Percentiles rank a stretch among this genome's conserved stretches.
Conservation (phyloP, 2,113 vertebrate species). For the Pristiophorus japonicus region DNA sequence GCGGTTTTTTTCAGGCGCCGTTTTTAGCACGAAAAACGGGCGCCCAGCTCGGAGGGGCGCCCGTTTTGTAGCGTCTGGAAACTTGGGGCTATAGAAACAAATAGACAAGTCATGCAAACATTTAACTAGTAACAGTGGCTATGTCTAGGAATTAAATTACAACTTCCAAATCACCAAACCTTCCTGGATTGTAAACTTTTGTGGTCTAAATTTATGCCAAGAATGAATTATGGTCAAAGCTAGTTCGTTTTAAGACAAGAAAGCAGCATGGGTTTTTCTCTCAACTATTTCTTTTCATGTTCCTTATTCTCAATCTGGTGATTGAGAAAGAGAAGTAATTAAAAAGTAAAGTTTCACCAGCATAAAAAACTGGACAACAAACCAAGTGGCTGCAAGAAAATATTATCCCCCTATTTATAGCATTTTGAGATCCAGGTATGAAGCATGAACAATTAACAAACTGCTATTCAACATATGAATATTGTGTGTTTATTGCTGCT, state of each 20-base stretch:
- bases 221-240: neutral
- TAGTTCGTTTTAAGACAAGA: neutral
- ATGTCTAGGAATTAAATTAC: neutral
- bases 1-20: too few species aligned
- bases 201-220: neutral
- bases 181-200: conserved; percentile 11
- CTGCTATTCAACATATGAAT: neutral
- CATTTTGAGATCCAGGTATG: neutral
- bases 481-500: neutral
- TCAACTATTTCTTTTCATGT: neutral
- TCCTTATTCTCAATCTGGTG: neutral
- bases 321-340: neutral
- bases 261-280: neutral
- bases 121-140: neutral
- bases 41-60: too few species aligned
- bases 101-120: neutral
- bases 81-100: neutral
- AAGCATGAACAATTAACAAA: neutral
- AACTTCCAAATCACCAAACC: neutral
- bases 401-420: neutral
- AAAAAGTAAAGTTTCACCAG: neutral
- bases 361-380: neutral
- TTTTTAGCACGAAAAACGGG: too few species aligned
- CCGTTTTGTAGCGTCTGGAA: too few species aligned
- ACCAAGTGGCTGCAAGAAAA: neutral